Percentiles rank a stretch among this genome's conserved stretches.
phyloP scores from a whole-genome alignment of 92 coral and sea anemone species.

The Nematostella vectensis region DNA sequence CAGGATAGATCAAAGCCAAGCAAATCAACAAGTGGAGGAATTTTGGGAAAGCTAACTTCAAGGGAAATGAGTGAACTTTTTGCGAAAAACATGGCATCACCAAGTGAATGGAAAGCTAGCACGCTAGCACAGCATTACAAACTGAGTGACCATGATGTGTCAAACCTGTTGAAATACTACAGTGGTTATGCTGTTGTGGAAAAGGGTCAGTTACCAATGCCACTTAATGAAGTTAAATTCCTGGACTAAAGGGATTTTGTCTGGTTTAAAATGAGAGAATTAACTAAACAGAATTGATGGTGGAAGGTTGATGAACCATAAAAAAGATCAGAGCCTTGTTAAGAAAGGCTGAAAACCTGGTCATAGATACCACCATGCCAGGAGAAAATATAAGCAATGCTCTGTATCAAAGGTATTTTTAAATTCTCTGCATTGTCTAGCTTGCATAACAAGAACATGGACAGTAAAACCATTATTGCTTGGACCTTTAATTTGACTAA shows the following conservation, averaged over 20 bases:
- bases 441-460: too few relatives aligned
- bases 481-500: too few relatives aligned
- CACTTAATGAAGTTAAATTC: conserved; percentile 31
- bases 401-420: too few relatives aligned
- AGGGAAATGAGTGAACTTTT: conserved; percentile 60
- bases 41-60: conserved; percentile 50
- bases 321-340: too few relatives aligned
- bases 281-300: too few relatives aligned
- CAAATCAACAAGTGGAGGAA: conserved; percentile 11
- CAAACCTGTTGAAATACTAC: conserved; percentile 52
- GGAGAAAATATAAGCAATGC: too few relatives aligned
- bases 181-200: conserved; percentile 75
- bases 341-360: too few relatives aligned
- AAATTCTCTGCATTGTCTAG: too few relatives aligned
- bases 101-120: conserved; percentile 62
- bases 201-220: conserved; percentile 49
- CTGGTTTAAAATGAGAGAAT: too few relatives aligned
- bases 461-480: too few relatives aligned
- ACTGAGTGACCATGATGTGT: conserved; percentile 52
- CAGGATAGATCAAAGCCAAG: conserved; percentile 24
- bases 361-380: too few relatives aligned
- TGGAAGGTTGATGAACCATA: too few relatives aligned
- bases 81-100: conserved; percentile 42
- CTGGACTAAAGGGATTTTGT: conserved; percentile 27
- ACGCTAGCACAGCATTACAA: conserved; percentile 68